Base-by-base conservation (phyloP, 2,113 vertebrate species). In the Oostethus manadensis region DNA sequence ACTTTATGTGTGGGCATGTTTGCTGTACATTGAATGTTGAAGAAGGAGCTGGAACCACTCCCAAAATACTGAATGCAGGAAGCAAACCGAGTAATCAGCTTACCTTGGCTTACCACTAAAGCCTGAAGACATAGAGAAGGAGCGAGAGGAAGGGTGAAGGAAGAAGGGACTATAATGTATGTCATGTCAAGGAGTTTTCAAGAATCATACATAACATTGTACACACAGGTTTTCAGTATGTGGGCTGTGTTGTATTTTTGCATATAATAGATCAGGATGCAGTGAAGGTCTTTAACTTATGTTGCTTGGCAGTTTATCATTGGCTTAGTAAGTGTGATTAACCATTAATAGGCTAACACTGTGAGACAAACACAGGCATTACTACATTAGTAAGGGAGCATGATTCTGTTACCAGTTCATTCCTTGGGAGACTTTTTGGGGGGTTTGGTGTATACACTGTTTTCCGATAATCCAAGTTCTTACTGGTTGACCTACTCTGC, bases 81-180 rank as follows among this genome's bases (percentile, higher is more conserved):
- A 76, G 70, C 81, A 84, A 83, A 84, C 71, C 62, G 80, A 82
- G 60, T 90, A 90, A 89, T 89, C 87, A 84, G 77, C 87, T 90
- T 89, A 88, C 76, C 86, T 80, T 76, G 82, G 83, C 73, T 85
- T 83, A 84, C 76, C 80, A 71, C 71, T 82, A 82, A 87, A 85
- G 69, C 84, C 75, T 40, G 35, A 58, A 74, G 72, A 77, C 62
- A 66, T 70, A 77, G 58, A 55, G 68, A 76, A 62, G 67, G 74
- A 9, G 62, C 3, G 55, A 49, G 59, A 51, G 4, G 14, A 38
- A 38, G 15, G 42, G 8, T 44, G 51, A 49, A 57, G 42, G 51
- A 53, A 56, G 58, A 66, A 66, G 29, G 55, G 57, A 20, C 68
- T 56, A 20, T 58, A 58, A 20, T n/a, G 9, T 62, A 56, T 60